These are phyloP conservation scores for Chelidonichthys spinosus DNA, from an alignment of 2,797 vertebrate genomes.

Conservation along the genomic window DNA sequence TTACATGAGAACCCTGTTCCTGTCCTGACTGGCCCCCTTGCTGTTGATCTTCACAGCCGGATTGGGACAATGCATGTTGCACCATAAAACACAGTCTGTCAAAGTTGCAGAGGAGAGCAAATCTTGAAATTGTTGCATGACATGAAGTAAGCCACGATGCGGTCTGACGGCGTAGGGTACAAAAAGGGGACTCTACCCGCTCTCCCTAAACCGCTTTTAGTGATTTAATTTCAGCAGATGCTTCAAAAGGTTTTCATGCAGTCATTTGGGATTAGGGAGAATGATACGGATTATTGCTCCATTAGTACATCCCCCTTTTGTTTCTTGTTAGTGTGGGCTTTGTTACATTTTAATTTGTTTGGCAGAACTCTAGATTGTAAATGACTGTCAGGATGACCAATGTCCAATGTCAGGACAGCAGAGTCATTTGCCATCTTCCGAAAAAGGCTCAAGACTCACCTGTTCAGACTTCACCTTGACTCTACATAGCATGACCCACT, in stretches of 20 bases:
- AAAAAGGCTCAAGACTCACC: too few species aligned
- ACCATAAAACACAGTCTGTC: neutral
- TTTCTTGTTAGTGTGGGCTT: neutral
- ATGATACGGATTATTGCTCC: neutral
- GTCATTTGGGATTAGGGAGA: neutral
- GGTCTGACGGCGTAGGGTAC: neutral
- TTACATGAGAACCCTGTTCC: constrained; percentile 12
- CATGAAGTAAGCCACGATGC: neutral
- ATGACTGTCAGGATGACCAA: neutral
- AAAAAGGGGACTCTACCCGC: neutral
- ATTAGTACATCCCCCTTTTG: neutral
- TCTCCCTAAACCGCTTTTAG: neutral
- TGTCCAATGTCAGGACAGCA: too few species aligned
- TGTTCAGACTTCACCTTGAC: too few species aligned
- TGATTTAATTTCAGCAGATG: neutral
- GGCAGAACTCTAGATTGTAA: neutral
- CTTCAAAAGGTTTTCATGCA: neutral
- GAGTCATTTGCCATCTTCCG: too few species aligned
- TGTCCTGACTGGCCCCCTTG: neutral
- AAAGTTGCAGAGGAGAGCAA: neutral
- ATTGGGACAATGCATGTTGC: neutral
- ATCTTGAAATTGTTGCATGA: neutral
- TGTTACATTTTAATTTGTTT: neutral
- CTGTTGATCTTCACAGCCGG: constrained; percentile 17
- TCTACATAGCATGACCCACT: too few species aligned